Evolutionary conservation across 2,797 vertebrate genomes (phyloP).

Genomic region (Falco peregrinus): DNA sequence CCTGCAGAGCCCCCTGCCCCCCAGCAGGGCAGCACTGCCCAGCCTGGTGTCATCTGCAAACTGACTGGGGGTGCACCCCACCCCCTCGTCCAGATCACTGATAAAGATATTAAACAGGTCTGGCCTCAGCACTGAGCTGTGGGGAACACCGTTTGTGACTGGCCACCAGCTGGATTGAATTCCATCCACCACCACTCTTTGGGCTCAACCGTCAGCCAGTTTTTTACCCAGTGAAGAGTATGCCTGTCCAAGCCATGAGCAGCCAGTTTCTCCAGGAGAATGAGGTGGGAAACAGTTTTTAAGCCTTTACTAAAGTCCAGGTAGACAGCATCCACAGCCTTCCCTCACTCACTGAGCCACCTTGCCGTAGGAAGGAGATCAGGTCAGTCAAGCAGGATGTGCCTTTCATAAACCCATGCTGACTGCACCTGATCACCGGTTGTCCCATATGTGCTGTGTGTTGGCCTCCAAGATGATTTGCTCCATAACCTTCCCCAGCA

Average conservation of each 20-base stretch:
- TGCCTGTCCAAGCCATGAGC: neutral
- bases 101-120: too few relatives aligned
- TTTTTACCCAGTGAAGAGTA: too few relatives aligned
- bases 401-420: too few relatives aligned
- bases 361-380: neutral
- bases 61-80: neutral
- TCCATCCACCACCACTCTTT: too few relatives aligned
- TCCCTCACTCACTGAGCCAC: fast-evolving
- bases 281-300: neutral
- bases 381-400: neutral
- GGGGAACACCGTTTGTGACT: too few relatives aligned
- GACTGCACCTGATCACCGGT: neutral
- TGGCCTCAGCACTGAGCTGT: neutral
- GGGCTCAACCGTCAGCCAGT: too few relatives aligned
- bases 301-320: neutral
- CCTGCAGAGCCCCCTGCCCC: too few relatives aligned
- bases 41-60: too few relatives aligned
- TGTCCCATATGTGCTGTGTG: neutral
- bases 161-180: too few relatives aligned
- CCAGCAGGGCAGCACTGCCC: too few relatives aligned
- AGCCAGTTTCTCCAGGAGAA: neutral
- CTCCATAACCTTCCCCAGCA: neutral
- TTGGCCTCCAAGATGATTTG: neutral
- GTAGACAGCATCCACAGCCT: fast-evolving
- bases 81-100: too few relatives aligned